Percentiles rank a stretch among this genome's conserved stretches.
These are phyloP conservation scores for Oenanthe oenanthe DNA, from an alignment of 2,113 vertebrate genomes.

Conservation along the genomic window DNA sequence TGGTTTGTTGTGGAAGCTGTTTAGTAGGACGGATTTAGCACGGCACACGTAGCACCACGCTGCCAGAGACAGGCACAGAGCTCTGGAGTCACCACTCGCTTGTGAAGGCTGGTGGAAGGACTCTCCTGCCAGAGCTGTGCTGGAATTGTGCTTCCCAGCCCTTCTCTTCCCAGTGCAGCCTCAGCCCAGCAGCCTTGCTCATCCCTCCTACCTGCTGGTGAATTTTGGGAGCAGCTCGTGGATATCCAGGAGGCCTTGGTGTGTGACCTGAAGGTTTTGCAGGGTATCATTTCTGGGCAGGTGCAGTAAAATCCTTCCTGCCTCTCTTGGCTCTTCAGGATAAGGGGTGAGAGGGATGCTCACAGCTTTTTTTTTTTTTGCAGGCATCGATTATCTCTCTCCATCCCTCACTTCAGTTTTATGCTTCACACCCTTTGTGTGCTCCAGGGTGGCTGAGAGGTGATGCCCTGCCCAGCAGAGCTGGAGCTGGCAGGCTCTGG, in stretches of 20 bases:
- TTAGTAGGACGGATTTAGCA: not conserved
- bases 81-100: not conserved
- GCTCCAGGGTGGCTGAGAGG: not conserved
- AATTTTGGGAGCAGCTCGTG: not conserved
- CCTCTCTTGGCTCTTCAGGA: not conserved
- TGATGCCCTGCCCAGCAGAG: not conserved
- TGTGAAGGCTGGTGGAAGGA: rapidly evolving
- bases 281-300: rapidly evolving
- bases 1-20: not conserved
- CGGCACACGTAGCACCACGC: rapidly evolving
- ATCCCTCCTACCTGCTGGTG: not conserved
- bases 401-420: rapidly evolving
- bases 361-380: not conserved
- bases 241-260: not conserved
- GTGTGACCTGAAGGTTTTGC: not conserved
- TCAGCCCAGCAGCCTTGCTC: rapidly evolving
- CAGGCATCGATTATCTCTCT: rapidly evolving
- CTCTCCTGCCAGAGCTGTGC: rapidly evolving
- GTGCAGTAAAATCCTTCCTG: not conserved
- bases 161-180: not conserved
- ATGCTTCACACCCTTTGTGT: rapidly evolving
- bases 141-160: not conserved
- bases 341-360: not conserved
- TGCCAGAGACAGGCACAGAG: not conserved
- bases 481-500: not conserved